phyloP scores from a whole-genome alignment of 2,113 vertebrate genomes.

The human region GRCh38 chr1:147588001-147588500 shows the following conservation, averaged over 20 bases:
- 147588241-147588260: background rate
- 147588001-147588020: background rate
- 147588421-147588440: background rate
- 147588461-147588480: background rate
- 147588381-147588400: background rate
- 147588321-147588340: background rate
- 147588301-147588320: background rate
- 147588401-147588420: background rate
- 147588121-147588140: background rate
- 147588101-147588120: background rate
- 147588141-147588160: background rate
- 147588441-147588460: slow-evolving; percentile 7
- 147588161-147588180: background rate
- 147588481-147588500: background rate
- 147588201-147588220: background rate
- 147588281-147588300: background rate
- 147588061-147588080: background rate
- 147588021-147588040: background rate
- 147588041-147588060: background rate
- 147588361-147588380: background rate
- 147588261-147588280: background rate
- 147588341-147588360: background rate
- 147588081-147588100: background rate
- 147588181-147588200: background rate
- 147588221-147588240: background rate